Percentiles rank a stretch among this genome's conserved stretches.
Conservation (phyloP, 2,797 vertebrate species). For the Microchirus variegatus region DNA sequence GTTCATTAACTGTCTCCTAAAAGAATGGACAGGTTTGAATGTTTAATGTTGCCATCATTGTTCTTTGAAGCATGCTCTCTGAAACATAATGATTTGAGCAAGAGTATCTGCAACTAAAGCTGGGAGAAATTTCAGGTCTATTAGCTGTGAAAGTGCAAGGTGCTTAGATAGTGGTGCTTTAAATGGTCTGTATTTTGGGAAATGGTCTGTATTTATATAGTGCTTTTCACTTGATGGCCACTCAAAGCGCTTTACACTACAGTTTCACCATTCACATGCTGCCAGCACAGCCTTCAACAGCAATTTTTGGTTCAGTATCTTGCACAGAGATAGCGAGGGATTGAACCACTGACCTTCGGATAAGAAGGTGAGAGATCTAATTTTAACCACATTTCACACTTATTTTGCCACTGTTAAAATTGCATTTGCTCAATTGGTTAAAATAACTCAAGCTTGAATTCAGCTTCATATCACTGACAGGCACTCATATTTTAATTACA, state of each 20-base stretch:
- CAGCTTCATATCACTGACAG: constrained; percentile 72
- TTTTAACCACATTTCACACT: constrained; percentile 65
- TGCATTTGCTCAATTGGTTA: constrained; percentile 71
- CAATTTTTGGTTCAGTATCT: no score
- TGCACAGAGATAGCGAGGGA: no score
- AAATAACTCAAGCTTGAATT: constrained; percentile 66
- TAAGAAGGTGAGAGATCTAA: constrained; percentile 52
- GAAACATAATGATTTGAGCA: constrained; percentile 40
- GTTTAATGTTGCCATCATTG: constrained; percentile 59
- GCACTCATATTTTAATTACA: constrained; percentile 74
- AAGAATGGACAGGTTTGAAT: constrained; percentile 55
- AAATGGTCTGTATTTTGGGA: constrained; percentile 2
- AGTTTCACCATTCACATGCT: no score
- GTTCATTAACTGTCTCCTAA: constrained; percentile 54
- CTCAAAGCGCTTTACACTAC: no score
- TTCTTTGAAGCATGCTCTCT: constrained; percentile 54
- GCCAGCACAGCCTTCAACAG: no score
- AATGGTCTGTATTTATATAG: not conserved
- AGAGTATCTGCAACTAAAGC: constrained; percentile 46
- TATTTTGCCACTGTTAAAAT: constrained; percentile 66
- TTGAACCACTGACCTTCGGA: constrained; percentile 8
- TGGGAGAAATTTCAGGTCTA: constrained; percentile 52
- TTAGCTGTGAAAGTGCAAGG: constrained; percentile 50
- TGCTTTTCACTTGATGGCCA: no score
- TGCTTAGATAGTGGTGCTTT: constrained; percentile 47